phyloP scores from a whole-genome alignment of 2,888 invertebrate genomes.

The Leptopilina myrica region DNA sequence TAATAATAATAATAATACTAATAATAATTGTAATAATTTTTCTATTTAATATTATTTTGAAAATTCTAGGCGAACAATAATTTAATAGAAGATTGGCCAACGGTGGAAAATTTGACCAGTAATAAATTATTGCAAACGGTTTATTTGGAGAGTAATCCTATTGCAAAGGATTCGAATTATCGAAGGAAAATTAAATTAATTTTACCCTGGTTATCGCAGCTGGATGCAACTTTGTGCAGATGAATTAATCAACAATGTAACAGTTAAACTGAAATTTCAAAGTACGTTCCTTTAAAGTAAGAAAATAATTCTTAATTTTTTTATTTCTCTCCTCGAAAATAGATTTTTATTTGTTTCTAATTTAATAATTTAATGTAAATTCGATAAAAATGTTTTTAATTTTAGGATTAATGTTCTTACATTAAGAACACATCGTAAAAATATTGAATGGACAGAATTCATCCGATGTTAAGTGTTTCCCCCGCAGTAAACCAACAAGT shows the following conservation, averaged over 20 bases:
- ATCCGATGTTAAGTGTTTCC: constrained; percentile 1
- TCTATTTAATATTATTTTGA: constrained; percentile 27
- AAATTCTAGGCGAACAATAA: constrained; percentile 91
- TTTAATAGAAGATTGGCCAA: constrained; percentile 89
- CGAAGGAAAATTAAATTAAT: constrained; percentile 92
- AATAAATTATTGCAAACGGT: constrained; percentile 88
- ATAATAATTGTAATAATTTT: too few species aligned
- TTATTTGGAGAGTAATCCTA: constrained; percentile 95
- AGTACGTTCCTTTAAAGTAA: constrained; percentile 10
- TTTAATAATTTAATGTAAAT: too few species aligned
- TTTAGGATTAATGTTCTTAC: constrained; percentile 11
- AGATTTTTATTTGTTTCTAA: too few species aligned
- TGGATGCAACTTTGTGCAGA: constrained; percentile 96
- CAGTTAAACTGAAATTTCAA: constrained; percentile 39
- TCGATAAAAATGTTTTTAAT: neutral
- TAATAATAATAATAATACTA: too few species aligned
- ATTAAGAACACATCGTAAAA: constrained; percentile 33
- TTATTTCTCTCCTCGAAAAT: too few species aligned
- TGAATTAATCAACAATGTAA: constrained; percentile 70
- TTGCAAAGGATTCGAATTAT: constrained; percentile 90
- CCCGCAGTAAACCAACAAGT: neutral
- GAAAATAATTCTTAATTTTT: too few species aligned
- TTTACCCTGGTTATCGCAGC: constrained; percentile 91
- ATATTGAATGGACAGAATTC: neutral
- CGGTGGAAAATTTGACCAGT: constrained; percentile 84